phyloP scores from a whole-genome alignment of 2,797 vertebrate genomes.

The Eremophila alpestris region DNA sequence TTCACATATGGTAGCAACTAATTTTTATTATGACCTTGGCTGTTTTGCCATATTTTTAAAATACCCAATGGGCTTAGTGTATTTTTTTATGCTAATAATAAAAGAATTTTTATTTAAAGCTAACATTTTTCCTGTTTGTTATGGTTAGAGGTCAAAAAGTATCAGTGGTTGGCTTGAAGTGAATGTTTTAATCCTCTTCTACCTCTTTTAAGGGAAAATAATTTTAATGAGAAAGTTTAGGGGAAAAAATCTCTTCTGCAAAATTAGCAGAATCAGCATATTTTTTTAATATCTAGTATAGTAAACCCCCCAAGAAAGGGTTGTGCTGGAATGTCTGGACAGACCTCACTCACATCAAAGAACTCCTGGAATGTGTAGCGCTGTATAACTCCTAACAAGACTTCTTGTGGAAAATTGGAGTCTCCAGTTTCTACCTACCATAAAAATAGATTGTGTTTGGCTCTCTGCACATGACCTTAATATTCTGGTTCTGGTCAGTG shows the following conservation, averaged over 20 bases:
- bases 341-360: slow-evolving; percentile 53
- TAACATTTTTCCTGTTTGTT: neutral
- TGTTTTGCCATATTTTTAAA: neutral
- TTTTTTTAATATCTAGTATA: slow-evolving; percentile 35
- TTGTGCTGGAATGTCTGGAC: slow-evolving; percentile 61
- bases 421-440: neutral
- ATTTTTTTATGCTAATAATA: neutral
- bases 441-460: neutral
- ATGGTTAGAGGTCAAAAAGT: neutral
- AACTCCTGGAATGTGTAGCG: neutral
- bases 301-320: slow-evolving; percentile 14
- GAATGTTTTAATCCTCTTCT: neutral
- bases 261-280: slow-evolving; percentile 12
- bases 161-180: neutral
- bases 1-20: slow-evolving; percentile 12
- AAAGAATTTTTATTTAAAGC: neutral
- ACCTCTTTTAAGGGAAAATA: slow-evolving; percentile 25
- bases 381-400: neutral
- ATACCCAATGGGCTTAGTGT: neutral
- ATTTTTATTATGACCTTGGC: neutral
- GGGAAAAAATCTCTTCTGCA: neutral
- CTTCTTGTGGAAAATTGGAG: neutral
- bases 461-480: neutral
- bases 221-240: slow-evolving; percentile 33
- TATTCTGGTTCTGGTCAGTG: neutral